Evolutionary conservation across 1,140 invertebrate species (phyloP), one percentile per base, ranked within the genome.

Genomic region (Drosophila malerkotliana): DNA sequence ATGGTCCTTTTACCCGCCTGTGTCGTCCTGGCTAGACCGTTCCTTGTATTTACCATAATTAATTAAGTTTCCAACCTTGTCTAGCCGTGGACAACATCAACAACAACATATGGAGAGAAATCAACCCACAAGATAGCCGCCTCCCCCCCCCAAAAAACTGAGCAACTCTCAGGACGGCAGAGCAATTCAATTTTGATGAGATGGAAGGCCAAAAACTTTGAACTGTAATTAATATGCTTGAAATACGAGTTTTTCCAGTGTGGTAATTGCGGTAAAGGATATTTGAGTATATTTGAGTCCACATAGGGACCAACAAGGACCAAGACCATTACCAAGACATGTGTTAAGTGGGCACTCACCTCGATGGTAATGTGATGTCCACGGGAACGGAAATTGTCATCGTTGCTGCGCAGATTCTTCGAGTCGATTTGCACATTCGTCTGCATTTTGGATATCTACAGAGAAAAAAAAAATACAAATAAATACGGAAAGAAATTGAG

Each of bases 371-470:
- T 73, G 92, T 93, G 90, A 93, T 93, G 60, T 92, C 93, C 91
- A 92, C 93, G 75, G 90, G 93, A 63, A 87, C 93, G 76, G 92
- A 93, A 77, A 66, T 91, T 91, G 52, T 91, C 90, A 41, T 94
- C 93, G 32, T 92, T 94, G 67, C 92, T 92, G 37, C 93, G 93
- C 41, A 94, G 92, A 71, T 92, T 93, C 84, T 94, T 94, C 18
- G 94, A 93, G 90, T 94, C 94, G 52, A 94, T 94, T 90, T 94
- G 94, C 64, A 94, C 94, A 82, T 94, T 94, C 12, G 94, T 94
- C 93, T 94, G 94, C 94, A 94, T 94, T 41, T 75, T 92, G 87
- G 44, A 37, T 12, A n/a, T 4, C 15, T 28, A 30, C 7, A 53
- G 56, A 14, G 41, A 63, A 63, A 34, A 14, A 41, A 37, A 37